phyloP scores from a whole-genome alignment of 1,140 invertebrate genomes.

The Trichomalopsis sarcophagae region DNA sequence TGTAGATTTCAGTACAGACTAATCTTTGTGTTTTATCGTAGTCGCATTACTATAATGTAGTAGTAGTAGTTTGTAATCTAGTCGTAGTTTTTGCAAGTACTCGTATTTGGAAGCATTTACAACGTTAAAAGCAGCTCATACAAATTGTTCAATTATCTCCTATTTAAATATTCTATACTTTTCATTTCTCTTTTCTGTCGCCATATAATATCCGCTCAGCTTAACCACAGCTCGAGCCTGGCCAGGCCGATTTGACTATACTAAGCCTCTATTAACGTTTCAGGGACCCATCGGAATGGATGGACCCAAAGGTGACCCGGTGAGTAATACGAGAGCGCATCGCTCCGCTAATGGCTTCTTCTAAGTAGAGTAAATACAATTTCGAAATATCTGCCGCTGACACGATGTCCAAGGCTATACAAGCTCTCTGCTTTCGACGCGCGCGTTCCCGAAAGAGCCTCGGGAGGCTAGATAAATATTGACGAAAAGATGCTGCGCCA shows the following conservation, averaged over 20 bases:
- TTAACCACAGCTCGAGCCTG: neutral
- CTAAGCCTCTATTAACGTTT: slow-evolving; percentile 58
- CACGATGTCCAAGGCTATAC: too few relatives aligned
- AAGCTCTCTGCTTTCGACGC: slow-evolving; percentile 6
- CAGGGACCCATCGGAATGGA: slow-evolving; percentile 95
- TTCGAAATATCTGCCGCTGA: slow-evolving; percentile 11
- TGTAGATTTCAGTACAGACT: too few relatives aligned
- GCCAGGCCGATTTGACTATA: neutral
- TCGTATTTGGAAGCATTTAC: slow-evolving; percentile 66
- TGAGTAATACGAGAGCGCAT: slow-evolving; percentile 74
- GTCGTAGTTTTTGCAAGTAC: slow-evolving; percentile 47
- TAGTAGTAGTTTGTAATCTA: neutral
- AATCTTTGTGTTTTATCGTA: too few relatives aligned
- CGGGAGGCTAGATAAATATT: slow-evolving; percentile 2
- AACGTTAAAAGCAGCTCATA: neutral
- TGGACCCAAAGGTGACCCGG: slow-evolving; percentile 94
- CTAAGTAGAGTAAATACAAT: slow-evolving; percentile 8
- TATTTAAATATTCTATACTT: neutral
- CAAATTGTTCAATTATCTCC: slow-evolving; percentile 35
- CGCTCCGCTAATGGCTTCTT: neutral
- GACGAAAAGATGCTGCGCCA: neutral
- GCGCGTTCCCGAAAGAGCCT: neutral
- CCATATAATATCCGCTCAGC: neutral
- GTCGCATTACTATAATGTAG: neutral
- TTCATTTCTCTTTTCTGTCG: neutral